phyloP scores from a whole-genome alignment of 1,140 invertebrate species.

The Oreohelix idahoensis region DNA sequence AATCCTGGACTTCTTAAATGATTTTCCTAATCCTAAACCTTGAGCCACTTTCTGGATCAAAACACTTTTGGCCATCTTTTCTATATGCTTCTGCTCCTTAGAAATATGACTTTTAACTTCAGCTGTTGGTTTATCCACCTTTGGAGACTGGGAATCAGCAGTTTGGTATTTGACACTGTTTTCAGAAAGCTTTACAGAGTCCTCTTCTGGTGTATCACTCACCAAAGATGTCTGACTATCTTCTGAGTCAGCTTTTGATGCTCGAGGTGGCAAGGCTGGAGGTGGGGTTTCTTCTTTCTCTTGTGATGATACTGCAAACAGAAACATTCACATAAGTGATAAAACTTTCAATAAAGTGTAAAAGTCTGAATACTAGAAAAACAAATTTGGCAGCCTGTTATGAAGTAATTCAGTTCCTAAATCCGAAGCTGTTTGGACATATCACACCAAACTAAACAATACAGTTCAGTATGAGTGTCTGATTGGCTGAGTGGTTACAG shows the following conservation, averaged over 20 bases:
- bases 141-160: background rate
- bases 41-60: slow-evolving; percentile 26
- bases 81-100: slow-evolving; percentile 10
- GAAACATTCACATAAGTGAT: no score
- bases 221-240: background rate
- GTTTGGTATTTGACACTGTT: background rate
- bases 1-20: slow-evolving; percentile 4
- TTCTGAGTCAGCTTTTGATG: slow-evolving; percentile 12
- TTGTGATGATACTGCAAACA: no score
- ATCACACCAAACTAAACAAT: no score
- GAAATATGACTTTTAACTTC: background rate
- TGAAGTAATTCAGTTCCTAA: no score
- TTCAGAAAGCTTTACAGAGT: background rate
- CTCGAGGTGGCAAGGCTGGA: slow-evolving; percentile 51
- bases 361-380: no score
- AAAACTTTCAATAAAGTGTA: no score
- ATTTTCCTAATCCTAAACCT: slow-evolving; percentile 8
- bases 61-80: slow-evolving; percentile 1
- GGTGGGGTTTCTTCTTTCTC: slow-evolving; percentile 46
- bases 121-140: background rate
- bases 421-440: no score
- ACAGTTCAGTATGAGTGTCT: no score
- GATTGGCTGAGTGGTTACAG: no score
- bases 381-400: no score
- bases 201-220: background rate